Conservation (phyloP, 2,113 vertebrate genomes). For the Theristicus caerulescens region DNA sequence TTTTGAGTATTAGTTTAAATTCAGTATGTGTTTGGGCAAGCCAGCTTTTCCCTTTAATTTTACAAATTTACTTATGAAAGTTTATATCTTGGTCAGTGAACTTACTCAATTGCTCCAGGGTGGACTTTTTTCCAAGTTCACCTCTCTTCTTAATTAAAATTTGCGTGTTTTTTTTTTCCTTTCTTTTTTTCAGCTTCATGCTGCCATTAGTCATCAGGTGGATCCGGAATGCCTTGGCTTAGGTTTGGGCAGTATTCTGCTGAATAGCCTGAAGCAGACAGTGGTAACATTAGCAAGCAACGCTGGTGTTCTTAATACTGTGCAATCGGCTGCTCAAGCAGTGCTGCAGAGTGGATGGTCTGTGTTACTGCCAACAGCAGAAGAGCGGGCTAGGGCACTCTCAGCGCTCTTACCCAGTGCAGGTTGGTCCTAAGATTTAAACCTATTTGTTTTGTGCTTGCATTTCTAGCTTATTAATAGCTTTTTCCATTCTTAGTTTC, state of each 20-base stretch:
- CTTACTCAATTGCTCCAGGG: not conserved
- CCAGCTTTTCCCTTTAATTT: not conserved
- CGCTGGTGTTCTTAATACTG: conserved; percentile 89
- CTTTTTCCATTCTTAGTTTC: conserved; percentile 74
- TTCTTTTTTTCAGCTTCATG: conserved; percentile 84
- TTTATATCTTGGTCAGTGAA: not conserved
- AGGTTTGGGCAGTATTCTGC: conserved; percentile 88
- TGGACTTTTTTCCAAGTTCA: not conserved
- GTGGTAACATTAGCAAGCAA: conserved; percentile 95
- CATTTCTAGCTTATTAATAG: not conserved
- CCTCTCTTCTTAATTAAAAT: not conserved
- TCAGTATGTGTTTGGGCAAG: not conserved
- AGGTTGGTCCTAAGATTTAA: conserved; percentile 67
- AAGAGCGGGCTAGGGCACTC: conserved; percentile 92
- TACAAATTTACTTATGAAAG: not conserved
- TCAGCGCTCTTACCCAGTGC: conserved; percentile 92
- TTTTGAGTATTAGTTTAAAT: not conserved
- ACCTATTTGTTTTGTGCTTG: not conserved
- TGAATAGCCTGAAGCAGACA: conserved; percentile 96
- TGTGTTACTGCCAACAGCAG: conserved; percentile 91
- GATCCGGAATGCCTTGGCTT: conserved; percentile 92
- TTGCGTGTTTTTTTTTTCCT: not conserved
- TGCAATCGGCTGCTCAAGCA: conserved; percentile 91
- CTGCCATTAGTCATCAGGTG: conserved; percentile 95
- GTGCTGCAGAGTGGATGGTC: conserved; percentile 98